A percentile compares a stretch with the other conserved stretches of the same genome.
These are phyloP conservation scores for Gymnopithys bicolor DNA, from an alignment of 2,797 vertebrate species.

Conservation along the genomic window DNA sequence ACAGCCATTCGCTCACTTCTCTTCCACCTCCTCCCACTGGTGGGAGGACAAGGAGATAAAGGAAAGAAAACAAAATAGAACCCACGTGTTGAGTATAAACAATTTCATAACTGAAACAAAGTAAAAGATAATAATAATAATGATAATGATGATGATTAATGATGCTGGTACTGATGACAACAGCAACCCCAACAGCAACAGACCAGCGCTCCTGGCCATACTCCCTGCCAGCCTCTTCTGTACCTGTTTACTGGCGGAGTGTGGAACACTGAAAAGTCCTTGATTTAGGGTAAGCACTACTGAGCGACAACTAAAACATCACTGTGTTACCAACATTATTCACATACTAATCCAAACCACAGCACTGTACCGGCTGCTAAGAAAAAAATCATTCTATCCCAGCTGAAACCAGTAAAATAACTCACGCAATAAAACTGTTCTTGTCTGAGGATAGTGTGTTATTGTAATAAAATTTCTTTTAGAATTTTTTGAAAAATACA, in stretches of 20 bases:
- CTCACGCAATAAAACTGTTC: not conserved
- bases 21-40: not conserved
- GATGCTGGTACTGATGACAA: too few species aligned
- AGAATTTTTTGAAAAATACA: not conserved
- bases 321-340: not conserved
- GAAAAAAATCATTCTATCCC: not conserved
- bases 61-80: not conserved
- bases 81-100: not conserved
- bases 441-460: not conserved
- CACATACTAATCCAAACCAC: not conserved
- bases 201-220: not conserved
- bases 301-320: not conserved
- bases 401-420: not conserved
- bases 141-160: too few species aligned
- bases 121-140: not conserved
- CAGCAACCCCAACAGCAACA: not conserved
- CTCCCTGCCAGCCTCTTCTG: not conserved
- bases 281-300: not conserved
- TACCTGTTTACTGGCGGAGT: rapidly evolving
- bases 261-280: not conserved
- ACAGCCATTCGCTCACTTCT: not conserved
- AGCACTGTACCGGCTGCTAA: not conserved
- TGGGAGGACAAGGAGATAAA: not conserved
- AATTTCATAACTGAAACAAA: not conserved
- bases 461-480: not conserved